Evolutionary conservation across 1,140 invertebrate genomes (phyloP).

Genomic region (Brachystomella parvula): DNA sequence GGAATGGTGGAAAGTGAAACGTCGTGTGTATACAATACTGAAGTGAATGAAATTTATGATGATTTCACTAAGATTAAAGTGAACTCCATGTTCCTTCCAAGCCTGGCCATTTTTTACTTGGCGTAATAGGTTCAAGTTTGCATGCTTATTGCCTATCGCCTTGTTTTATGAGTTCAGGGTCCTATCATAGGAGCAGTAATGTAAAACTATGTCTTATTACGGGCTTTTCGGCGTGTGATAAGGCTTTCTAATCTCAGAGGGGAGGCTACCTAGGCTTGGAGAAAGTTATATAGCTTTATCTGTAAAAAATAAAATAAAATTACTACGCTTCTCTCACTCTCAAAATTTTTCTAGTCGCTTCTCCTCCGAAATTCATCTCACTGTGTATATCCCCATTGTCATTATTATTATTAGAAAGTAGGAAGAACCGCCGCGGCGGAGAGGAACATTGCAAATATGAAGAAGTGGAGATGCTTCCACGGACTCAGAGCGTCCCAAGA

Average conservation of each 20-base stretch:
- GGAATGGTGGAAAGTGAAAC: background rate
- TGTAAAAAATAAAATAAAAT: too few species aligned
- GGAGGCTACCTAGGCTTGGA: background rate
- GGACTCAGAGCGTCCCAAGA: too few species aligned
- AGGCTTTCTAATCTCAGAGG: slow-evolving; percentile 5
- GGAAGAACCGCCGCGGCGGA: too few species aligned
- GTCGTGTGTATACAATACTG: background rate
- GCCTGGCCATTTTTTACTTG: background rate
- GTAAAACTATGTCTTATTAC: slow-evolving; percentile 9
- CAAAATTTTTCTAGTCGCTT: too few species aligned
- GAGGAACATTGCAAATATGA: too few species aligned
- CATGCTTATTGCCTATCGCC: slow-evolving; percentile 12
- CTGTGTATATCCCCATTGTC: too few species aligned
- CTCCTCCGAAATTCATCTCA: too few species aligned
- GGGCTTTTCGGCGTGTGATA: background rate
- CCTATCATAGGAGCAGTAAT: slow-evolving; percentile 3
- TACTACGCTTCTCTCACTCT: too few species aligned
- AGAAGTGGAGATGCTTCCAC: too few species aligned
- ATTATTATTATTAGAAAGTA: too few species aligned
- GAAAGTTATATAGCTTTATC: too few species aligned
- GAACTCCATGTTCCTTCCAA: background rate
- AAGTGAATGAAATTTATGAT: slow-evolving; percentile 13
- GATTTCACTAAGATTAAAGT: slow-evolving; percentile 3
- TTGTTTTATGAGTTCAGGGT: slow-evolving; percentile 2
- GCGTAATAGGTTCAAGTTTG: background rate